Evolutionary conservation across 2,113 vertebrate species (phyloP).

Genomic region (Percina caprodes): DNA sequence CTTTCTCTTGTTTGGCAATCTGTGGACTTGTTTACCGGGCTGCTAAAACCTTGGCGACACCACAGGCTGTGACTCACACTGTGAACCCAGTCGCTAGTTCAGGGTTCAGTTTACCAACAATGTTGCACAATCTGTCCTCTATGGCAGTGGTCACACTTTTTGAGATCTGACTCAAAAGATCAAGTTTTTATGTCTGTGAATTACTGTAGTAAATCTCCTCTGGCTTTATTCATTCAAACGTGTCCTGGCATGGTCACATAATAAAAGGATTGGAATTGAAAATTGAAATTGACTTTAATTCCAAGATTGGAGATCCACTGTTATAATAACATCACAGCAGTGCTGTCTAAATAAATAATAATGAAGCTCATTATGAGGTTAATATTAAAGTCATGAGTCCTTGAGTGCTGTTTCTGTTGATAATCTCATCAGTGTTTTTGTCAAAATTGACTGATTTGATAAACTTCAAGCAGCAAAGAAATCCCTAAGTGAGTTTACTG

Average conservation of each 20-base stretch:
- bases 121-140: constrained; percentile 68
- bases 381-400: constrained; percentile 15
- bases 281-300: neutral
- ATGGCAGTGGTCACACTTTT: constrained; percentile 40
- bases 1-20: constrained; percentile 67
- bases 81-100: constrained; percentile 59
- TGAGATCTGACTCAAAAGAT: constrained; percentile 2
- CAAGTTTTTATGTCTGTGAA: neutral
- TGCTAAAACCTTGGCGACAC: constrained; percentile 52
- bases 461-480: neutral
- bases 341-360: constrained; percentile 10
- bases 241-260: neutral
- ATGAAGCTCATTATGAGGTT: neutral
- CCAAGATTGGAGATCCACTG: neutral
- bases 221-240: neutral
- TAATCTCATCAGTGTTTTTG: neutral
- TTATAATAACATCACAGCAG: neutral
- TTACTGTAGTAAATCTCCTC: neutral
- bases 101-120: constrained; percentile 73
- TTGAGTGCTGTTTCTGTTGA: neutral
- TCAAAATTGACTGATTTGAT: constrained; percentile 36
- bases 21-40: constrained; percentile 61
- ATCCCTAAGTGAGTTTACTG: constrained; percentile 14
- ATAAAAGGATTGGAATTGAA: neutral
- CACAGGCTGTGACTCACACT: constrained; percentile 67